These are phyloP conservation scores for Pseudonaja textilis DNA, from an alignment of 2,113 vertebrate species.

Conservation along the genomic window DNA sequence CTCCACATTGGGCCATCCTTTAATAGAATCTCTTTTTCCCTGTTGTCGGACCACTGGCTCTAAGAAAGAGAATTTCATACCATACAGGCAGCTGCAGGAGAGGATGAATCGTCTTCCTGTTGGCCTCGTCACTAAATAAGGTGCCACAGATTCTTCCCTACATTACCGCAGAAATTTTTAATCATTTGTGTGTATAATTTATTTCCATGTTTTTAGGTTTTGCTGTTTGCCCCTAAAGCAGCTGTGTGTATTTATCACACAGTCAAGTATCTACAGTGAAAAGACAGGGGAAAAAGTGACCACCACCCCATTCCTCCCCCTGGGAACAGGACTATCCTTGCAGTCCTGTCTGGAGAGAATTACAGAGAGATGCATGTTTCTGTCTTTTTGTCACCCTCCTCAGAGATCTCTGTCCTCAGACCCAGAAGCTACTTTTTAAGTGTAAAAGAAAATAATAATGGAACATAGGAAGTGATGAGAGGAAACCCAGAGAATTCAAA, in stretches of 20 bases:
- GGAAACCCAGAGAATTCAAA: background rate
- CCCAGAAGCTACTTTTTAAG: background rate
- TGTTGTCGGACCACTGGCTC: background rate
- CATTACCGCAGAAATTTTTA: background rate
- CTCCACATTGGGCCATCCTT: background rate
- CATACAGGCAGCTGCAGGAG: background rate
- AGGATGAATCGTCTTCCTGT: background rate
- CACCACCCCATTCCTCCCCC: background rate
- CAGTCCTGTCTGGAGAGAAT: background rate
- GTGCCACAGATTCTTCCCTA: background rate
- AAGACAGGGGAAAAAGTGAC: background rate
- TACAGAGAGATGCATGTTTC: background rate
- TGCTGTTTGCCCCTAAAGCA: background rate
- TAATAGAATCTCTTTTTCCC: background rate
- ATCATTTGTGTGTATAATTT: background rate
- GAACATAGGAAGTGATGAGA: background rate
- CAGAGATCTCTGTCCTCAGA: background rate
- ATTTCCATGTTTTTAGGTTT: background rate
- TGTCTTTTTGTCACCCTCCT: background rate
- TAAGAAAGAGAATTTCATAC: constrained; percentile 2
- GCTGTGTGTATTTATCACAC: background rate
- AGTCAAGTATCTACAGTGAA: background rate
- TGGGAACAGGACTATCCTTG: background rate
- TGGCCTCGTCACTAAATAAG: background rate
- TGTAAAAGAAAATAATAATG: background rate